phyloP scores from a whole-genome alignment of 2,888 invertebrate species.

The Pollenia griseotomentosa region DNA sequence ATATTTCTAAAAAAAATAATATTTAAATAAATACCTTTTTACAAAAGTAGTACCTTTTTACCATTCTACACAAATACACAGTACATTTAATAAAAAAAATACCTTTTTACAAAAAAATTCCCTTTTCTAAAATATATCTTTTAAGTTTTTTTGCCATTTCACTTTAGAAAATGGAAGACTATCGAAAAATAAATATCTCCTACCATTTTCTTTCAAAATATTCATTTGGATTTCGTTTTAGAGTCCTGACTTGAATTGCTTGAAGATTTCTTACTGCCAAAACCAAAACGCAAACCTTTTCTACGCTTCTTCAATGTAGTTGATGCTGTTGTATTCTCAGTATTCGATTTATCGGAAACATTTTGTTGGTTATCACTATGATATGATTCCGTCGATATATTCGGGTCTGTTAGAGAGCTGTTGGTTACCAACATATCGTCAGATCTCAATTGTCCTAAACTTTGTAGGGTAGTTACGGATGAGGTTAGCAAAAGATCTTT shows the following conservation, averaged over 20 bases:
- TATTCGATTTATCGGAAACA: slow-evolving; percentile 33
- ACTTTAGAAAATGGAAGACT: slow-evolving; percentile 68
- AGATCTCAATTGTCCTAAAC: slow-evolving; percentile 62
- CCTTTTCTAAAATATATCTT: no score
- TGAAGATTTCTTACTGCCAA: slow-evolving; percentile 71
- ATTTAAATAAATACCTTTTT: no score
- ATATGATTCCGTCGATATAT: slow-evolving; percentile 75
- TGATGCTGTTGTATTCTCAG: slow-evolving; percentile 43
- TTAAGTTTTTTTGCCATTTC: slow-evolving; percentile 8
- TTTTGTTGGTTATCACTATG: slow-evolving; percentile 76
- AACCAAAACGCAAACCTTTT: slow-evolving; percentile 76
- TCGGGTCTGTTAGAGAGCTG: slow-evolving; percentile 67
- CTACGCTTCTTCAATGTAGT: slow-evolving; percentile 75
- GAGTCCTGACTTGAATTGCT: slow-evolving; percentile 34
- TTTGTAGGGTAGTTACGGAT: slow-evolving; percentile 68
- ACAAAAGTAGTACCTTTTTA: no score
- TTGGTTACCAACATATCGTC: slow-evolving; percentile 55
- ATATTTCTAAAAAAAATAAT: no score
- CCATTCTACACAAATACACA: no score
- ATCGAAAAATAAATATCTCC: background rate
- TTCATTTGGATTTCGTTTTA: slow-evolving; percentile 57
- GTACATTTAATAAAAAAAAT: no score
- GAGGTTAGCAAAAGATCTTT: slow-evolving; percentile 64
- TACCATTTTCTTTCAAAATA: slow-evolving; percentile 2
- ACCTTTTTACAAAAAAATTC: no score